A percentile compares a stretch with the other conserved stretches of the same genome.
Evolutionary conservation across 1,140 invertebrate genomes (phyloP).

Genomic region (Cotesia vestalis): DNA sequence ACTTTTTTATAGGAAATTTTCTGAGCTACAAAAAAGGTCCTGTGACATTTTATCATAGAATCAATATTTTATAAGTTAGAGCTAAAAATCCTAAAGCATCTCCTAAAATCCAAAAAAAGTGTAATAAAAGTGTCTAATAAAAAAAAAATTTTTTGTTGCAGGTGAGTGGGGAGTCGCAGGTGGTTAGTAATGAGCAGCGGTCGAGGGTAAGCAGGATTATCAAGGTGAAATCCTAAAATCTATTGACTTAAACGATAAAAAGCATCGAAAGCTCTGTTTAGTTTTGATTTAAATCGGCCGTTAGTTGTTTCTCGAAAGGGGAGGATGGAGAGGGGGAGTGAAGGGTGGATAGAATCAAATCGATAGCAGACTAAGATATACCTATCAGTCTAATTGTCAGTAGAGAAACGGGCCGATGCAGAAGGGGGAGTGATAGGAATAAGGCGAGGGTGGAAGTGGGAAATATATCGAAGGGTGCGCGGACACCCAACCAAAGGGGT

Average conservation of each 20-base stretch:
- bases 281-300: background rate
- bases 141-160: constrained; percentile 44
- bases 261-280: background rate
- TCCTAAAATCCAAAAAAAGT: too few relatives aligned
- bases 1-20: background rate
- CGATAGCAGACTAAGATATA: constrained; percentile 67
- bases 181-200: background rate
- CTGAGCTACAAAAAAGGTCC: background rate
- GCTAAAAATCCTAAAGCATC: too few relatives aligned
- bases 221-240: constrained; percentile 50
- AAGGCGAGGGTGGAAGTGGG: constrained; percentile 44
- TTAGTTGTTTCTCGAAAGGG: background rate
- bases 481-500: constrained; percentile 16
- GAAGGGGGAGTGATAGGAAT: constrained; percentile 50
- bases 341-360: constrained; percentile 63
- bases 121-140: constrained; percentile 4
- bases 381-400: constrained; percentile 67
- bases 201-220: too few relatives aligned
- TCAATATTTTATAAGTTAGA: background rate
- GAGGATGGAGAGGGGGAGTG: constrained; percentile 13
- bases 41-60: background rate
- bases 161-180: constrained; percentile 43
- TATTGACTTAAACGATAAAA: background rate
- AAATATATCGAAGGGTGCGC: constrained; percentile 15
- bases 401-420: constrained; percentile 56